Evolutionary conservation across 64 coral and sea anemone species (phyloP).

Genomic region (Acropora yongei): DNA sequence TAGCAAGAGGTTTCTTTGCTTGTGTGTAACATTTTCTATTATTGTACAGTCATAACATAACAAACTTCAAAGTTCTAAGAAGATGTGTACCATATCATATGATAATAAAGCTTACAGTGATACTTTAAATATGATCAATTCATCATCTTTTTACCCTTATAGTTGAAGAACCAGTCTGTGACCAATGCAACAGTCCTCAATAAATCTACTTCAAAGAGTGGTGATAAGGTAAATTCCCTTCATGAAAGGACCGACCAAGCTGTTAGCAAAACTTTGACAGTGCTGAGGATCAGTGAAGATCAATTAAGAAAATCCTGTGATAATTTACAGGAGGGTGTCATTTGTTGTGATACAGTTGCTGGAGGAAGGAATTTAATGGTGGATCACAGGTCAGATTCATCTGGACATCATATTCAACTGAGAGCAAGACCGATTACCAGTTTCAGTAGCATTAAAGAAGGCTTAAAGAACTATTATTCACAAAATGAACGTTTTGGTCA

Average conservation of each 20-base stretch:
- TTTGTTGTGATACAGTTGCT: not conserved
- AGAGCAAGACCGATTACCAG: not conserved
- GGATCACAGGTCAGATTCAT: not conserved
- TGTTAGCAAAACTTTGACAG: not conserved
- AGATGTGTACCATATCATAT: too few species aligned
- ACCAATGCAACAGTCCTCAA: not conserved
- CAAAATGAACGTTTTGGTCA: not conserved
- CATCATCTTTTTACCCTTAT: not conserved
- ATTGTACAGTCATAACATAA: too few species aligned
- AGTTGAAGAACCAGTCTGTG: not conserved
- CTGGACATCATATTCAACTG: not conserved
- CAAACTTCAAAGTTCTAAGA: too few species aligned
- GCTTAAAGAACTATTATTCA: not conserved
- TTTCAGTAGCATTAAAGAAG: not conserved
- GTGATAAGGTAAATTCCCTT: not conserved
- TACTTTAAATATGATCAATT: too few species aligned
- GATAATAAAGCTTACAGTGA: too few species aligned
- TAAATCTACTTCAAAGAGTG: not conserved
- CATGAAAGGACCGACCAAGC: not conserved
- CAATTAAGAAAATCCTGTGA: conserved; percentile 13
- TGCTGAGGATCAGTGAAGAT: conserved; percentile 27
- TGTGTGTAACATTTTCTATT: too few species aligned
- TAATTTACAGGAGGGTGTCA: not conserved
- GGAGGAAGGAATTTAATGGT: not conserved
- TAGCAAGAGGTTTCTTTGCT: too few species aligned